Percentiles rank a stretch among this genome's conserved stretches.
These are phyloP conservation scores for Eupithecia dodoneata DNA, from an alignment of 2,888 invertebrate species.

Conservation along the genomic window DNA sequence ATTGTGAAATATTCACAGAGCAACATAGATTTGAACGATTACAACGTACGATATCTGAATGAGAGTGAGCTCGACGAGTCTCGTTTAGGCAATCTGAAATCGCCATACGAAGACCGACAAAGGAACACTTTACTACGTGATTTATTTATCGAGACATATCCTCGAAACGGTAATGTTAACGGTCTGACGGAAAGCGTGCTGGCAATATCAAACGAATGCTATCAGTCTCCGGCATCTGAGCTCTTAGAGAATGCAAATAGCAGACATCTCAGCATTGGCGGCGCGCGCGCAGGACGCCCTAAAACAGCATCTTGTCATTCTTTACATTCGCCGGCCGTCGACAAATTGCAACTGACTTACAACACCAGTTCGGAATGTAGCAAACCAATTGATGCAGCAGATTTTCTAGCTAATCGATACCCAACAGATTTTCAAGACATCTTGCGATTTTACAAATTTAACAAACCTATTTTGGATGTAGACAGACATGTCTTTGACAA, in stretches of 20 bases:
- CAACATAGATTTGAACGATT: conserved; percentile 56
- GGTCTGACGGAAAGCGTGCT: conserved; percentile 73
- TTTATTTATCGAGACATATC: conserved; percentile 78
- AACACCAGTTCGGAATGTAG: neutral
- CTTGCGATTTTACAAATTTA: conserved; percentile 4
- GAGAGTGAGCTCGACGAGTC: conserved; percentile 55
- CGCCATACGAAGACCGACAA: conserved; percentile 67
- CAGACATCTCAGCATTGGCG: conserved; percentile 61
- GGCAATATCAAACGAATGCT: conserved; percentile 75
- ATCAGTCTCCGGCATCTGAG: conserved; percentile 73
- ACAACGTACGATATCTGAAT: conserved; percentile 53
- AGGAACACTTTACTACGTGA: conserved; percentile 75
- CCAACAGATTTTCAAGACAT: neutral
- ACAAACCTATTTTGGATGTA: conserved; percentile 13
- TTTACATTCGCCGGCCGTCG: conserved; percentile 50
- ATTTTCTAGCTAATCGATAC: conserved; percentile 4
- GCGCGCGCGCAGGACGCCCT: conserved; percentile 54
- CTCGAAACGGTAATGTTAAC: conserved; percentile 78
- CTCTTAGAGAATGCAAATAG: conserved; percentile 76
- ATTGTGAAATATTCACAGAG: conserved; percentile 52
- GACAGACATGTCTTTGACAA: conserved; percentile 7
- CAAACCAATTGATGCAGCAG: neutral
- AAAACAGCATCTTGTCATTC: conserved; percentile 51
- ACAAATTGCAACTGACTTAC: conserved; percentile 35
- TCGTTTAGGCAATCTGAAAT: conserved; percentile 68